These are phyloP conservation scores for Mus pahari DNA, from an alignment of 2,113 vertebrate species.

Conservation along the genomic window DNA sequence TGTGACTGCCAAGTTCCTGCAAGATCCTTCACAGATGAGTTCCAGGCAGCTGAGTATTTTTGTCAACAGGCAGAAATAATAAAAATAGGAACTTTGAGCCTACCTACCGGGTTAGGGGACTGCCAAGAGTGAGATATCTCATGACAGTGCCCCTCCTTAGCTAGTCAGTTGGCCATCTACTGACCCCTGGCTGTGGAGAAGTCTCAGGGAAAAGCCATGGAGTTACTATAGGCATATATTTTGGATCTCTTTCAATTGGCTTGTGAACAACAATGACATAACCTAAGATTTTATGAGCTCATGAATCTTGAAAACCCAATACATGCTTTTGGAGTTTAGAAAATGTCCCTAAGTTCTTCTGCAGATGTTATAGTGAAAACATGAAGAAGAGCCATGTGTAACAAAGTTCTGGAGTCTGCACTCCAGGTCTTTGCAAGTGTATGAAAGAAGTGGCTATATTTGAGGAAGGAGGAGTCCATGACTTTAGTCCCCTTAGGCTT, in stretches of 20 bases:
- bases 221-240: background rate
- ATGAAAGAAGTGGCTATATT: background rate
- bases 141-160: background rate
- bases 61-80: constrained; percentile 48
- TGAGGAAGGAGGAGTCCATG: background rate
- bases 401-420: background rate
- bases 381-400: background rate
- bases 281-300: constrained; percentile 12
- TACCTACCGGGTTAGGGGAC: background rate
- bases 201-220: background rate
- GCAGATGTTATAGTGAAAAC: constrained; percentile 4
- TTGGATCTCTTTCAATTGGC: background rate
- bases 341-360: background rate
- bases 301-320: background rate
- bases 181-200: background rate
- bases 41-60: constrained; percentile 55
- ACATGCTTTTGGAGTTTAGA: constrained; percentile 49
- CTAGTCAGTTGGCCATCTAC: background rate
- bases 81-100: background rate
- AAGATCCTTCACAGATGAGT: constrained; percentile 63
- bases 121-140: background rate
- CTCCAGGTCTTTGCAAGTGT: background rate
- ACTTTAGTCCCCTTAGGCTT: background rate
- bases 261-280: background rate
- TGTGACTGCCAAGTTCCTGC: constrained; percentile 60